Evolutionary conservation across 2,888 invertebrate genomes (phyloP).

Genomic region (Tenthredo mesomela): DNA sequence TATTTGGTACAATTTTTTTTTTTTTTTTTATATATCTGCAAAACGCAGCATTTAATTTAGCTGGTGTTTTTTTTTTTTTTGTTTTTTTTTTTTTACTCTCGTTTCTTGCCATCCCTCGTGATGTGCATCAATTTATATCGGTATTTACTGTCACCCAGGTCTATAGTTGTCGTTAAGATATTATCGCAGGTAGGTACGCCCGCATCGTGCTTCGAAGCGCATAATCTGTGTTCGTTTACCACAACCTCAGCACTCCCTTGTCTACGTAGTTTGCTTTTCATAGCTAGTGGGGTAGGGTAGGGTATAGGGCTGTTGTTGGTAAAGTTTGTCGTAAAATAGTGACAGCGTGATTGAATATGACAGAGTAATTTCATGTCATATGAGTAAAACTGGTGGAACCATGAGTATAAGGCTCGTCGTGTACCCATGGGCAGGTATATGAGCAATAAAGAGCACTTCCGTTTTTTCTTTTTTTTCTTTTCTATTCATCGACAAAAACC

Average conservation of each 20-base stretch:
- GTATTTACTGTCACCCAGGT: slow-evolving; percentile 23
- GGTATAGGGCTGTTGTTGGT: not conserved
- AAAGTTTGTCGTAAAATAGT: slow-evolving; percentile 28
- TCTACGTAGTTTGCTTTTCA: not conserved
- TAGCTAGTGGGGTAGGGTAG: not conserved
- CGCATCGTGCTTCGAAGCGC: not conserved
- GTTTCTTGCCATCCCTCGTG: not conserved
- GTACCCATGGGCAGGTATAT: not conserved
- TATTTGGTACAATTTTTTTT: too few species aligned
- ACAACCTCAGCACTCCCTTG: slow-evolving; percentile 1
- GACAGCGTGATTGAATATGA: slow-evolving; percentile 46
- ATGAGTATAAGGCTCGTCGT: not conserved
- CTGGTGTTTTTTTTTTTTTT: not conserved
- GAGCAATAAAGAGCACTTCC: not conserved
- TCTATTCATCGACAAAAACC: not conserved
- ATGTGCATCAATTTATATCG: slow-evolving; percentile 23
- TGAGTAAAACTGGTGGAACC: not conserved
- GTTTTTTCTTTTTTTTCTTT: not conserved
- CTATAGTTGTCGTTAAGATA: slow-evolving; percentile 21
- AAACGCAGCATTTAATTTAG: not conserved
- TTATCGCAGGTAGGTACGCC: not conserved
- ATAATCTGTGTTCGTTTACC: slow-evolving; percentile 7
- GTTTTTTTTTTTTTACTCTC: not conserved
- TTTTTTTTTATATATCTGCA: not conserved
- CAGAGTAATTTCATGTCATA: slow-evolving; percentile 27